These are phyloP conservation scores for Cetonia aurata DNA, from an alignment of 2,888 invertebrate species.

Conservation along the genomic window DNA sequence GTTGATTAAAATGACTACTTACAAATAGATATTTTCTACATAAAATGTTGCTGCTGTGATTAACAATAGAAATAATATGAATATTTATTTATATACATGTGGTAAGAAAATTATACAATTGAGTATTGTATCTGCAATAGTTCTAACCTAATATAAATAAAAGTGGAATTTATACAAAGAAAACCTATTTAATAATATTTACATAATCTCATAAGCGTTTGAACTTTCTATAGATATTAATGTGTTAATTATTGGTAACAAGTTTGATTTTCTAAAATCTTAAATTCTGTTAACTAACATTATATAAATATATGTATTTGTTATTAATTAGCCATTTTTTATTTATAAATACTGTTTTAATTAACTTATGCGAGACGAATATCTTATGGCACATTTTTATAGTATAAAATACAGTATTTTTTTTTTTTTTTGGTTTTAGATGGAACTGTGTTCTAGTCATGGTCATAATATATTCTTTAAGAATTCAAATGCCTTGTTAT, in stretches of 20 bases:
- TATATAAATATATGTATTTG: too few relatives aligned
- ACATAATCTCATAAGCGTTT: conserved; percentile 2
- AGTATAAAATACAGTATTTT: too few relatives aligned
- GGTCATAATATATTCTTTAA: too few relatives aligned
- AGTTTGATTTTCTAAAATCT: not conserved
- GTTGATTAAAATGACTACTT: conserved; percentile 56
- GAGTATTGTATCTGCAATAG: not conserved
- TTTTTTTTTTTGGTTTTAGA: too few relatives aligned
- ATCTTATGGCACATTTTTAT: too few relatives aligned
- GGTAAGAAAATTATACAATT: conserved; percentile 27
- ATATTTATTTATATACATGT: conserved; percentile 23
- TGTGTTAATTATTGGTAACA: conserved; percentile 10
- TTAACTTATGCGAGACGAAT: too few relatives aligned
- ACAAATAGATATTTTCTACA: conserved; percentile 54
- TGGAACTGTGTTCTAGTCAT: too few relatives aligned
- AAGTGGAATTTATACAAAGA: not conserved
- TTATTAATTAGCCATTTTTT: too few relatives aligned
- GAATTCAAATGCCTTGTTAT: too few relatives aligned
- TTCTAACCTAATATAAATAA: conserved; percentile 16
- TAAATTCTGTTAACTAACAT: too few relatives aligned
- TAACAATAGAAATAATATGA: conserved; percentile 16
- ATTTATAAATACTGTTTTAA: too few relatives aligned
- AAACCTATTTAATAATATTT: conserved; percentile 1
- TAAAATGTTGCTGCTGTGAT: conserved; percentile 42
- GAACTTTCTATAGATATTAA: not conserved